These are phyloP conservation scores for Pitangus sulphuratus DNA, from an alignment of 2,797 vertebrate species.

Conservation along the genomic window DNA sequence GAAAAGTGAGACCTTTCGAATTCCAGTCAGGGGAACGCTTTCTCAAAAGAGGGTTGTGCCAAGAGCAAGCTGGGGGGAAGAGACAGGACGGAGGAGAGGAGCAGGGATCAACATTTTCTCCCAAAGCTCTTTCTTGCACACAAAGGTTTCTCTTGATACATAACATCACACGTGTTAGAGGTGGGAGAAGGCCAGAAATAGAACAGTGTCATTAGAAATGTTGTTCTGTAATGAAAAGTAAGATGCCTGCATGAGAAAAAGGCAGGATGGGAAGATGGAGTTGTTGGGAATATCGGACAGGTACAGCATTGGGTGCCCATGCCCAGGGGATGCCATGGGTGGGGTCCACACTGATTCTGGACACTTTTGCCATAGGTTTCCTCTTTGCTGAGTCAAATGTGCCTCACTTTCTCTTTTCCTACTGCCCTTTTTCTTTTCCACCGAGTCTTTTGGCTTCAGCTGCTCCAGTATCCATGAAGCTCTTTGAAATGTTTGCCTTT, in stretches of 20 bases:
- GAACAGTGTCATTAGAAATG: neutral
- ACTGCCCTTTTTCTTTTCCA: neutral
- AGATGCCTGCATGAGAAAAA: neutral
- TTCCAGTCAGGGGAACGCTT: neutral
- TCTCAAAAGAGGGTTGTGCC: neutral
- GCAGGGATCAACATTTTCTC: neutral
- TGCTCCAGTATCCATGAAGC: neutral
- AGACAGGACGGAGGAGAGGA: neutral
- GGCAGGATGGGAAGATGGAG: neutral
- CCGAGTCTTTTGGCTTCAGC: neutral
- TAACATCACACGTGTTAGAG: neutral
- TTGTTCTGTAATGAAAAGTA: neutral
- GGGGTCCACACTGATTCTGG: neutral
- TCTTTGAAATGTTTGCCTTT: neutral
- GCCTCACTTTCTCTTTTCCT: neutral
- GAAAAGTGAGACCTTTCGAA: neutral
- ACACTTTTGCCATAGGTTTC: neutral
- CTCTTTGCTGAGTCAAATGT: neutral
- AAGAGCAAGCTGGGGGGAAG: constrained; percentile 14
- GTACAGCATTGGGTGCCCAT: neutral
- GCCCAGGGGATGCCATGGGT: neutral
- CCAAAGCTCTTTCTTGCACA: neutral
- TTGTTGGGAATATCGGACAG: neutral
- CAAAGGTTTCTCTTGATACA: neutral
- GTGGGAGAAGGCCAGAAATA: neutral